Percentiles rank a stretch among this genome's conserved stretches.
These are phyloP conservation scores for Pilophorus perplexus DNA, from an alignment of 2,888 invertebrate species.

Conservation along the genomic window DNA sequence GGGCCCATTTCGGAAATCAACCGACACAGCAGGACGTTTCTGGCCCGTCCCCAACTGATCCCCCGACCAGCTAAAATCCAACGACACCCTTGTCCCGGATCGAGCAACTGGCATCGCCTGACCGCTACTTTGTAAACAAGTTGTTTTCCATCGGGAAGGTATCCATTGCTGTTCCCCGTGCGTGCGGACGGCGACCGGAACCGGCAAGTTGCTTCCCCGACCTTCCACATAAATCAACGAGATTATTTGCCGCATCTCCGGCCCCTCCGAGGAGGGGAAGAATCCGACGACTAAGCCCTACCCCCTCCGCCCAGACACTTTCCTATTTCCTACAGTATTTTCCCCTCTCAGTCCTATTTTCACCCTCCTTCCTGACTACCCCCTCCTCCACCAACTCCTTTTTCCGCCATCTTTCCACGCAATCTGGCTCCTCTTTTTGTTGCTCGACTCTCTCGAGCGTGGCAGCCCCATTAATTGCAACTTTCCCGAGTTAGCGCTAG, in stretches of 20 bases:
- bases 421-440: slow-evolving; percentile 12
- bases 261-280: slow-evolving; percentile 7
- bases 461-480: slow-evolving; percentile 6
- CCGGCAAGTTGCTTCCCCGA: slow-evolving; percentile 12
- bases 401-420: slow-evolving; percentile 18
- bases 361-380: neutral
- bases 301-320: too few species aligned
- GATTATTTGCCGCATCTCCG: slow-evolving; percentile 39
- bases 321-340: too few species aligned
- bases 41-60: too few species aligned
- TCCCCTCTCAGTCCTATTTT: too few species aligned
- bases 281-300: slow-evolving; percentile 17
- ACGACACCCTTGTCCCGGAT: too few species aligned
- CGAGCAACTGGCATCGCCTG: slow-evolving; percentile 12
- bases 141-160: slow-evolving; percentile 29
- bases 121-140: slow-evolving; percentile 34
- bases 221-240: slow-evolving; percentile 34
- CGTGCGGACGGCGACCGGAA: slow-evolving; percentile 4
- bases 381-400: neutral
- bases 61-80: too few species aligned
- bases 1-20: too few species aligned
- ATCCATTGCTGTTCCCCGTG: slow-evolving; percentile 30
- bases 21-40: too few species aligned
- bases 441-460: neutral
- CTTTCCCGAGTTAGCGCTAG: too few species aligned